Conservation (phyloP, 2,797 vertebrate genomes). For the Rhincodon typus region DNA sequence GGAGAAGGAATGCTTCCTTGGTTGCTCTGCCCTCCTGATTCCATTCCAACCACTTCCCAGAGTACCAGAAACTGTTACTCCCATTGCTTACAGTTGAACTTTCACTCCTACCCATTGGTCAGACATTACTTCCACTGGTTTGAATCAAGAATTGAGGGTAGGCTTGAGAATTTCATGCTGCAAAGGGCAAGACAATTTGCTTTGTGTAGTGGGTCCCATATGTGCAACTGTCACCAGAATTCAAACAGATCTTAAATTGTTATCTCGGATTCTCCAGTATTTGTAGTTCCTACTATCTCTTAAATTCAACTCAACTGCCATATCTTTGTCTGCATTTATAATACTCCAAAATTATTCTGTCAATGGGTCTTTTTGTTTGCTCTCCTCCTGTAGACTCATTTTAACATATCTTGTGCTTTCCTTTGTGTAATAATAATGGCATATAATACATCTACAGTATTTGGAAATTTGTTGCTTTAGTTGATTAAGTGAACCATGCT, state of each 20-base stretch:
- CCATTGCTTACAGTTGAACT: neutral
- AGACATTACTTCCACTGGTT: neutral
- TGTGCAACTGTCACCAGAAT: neutral
- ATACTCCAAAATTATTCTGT: neutral
- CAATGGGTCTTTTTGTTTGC: neutral
- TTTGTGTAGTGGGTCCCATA: too few relatives aligned
- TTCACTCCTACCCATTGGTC: neutral
- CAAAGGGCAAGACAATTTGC: neutral
- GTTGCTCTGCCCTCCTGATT: neutral
- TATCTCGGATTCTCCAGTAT: too few relatives aligned
- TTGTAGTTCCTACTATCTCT: too few relatives aligned
- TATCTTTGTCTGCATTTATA: neutral
- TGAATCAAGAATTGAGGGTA: neutral
- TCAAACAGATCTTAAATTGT: too few relatives aligned
- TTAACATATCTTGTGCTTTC: neutral
- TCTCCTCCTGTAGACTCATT: neutral
- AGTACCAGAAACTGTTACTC: neutral
- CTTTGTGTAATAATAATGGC: neutral
- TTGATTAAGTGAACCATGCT: neutral
- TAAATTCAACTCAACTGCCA: neutral
- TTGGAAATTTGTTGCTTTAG: neutral
- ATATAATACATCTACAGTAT: neutral
- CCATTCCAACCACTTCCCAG: neutral
- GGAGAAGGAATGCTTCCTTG: neutral
- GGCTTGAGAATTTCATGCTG: neutral